phyloP scores from a whole-genome alignment of 2,797 vertebrate species.

The Coreius guichenoti region DNA sequence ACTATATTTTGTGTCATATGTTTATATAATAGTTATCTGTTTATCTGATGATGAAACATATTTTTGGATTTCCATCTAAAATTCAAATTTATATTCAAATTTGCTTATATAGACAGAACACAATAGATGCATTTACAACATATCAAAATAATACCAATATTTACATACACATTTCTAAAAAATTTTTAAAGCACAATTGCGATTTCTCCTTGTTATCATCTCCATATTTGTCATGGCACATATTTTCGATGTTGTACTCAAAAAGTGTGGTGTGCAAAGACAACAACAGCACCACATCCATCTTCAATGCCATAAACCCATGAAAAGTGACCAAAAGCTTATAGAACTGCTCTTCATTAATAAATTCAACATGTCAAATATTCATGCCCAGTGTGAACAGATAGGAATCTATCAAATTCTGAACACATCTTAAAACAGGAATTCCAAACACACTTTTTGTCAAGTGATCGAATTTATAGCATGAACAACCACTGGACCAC shows the following conservation, averaged over 20 bases:
- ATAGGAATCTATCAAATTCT: too few species aligned
- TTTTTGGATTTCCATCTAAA: background rate
- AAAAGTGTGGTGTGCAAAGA: background rate
- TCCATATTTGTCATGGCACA: background rate
- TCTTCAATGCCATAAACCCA: background rate
- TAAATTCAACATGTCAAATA: background rate
- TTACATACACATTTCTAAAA: too few species aligned
- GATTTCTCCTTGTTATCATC: background rate
- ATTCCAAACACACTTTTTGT: too few species aligned
- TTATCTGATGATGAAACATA: background rate
- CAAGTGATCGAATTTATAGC: too few species aligned
- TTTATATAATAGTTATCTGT: background rate
- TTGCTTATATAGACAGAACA: background rate
- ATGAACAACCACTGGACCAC: too few species aligned
- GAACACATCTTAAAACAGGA: too few species aligned
- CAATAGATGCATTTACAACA: background rate
- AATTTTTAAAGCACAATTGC: background rate
- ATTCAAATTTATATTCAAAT: constrained; percentile 23
- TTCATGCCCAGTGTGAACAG: background rate
- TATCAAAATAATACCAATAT: background rate
- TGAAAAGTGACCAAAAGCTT: background rate
- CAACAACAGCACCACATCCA: background rate
- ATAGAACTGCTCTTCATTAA: background rate
- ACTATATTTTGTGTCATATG: too few species aligned
- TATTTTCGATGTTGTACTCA: background rate